phyloP scores from a whole-genome alignment of 2,888 invertebrate species.

The Melangyna quadrimaculata region DNA sequence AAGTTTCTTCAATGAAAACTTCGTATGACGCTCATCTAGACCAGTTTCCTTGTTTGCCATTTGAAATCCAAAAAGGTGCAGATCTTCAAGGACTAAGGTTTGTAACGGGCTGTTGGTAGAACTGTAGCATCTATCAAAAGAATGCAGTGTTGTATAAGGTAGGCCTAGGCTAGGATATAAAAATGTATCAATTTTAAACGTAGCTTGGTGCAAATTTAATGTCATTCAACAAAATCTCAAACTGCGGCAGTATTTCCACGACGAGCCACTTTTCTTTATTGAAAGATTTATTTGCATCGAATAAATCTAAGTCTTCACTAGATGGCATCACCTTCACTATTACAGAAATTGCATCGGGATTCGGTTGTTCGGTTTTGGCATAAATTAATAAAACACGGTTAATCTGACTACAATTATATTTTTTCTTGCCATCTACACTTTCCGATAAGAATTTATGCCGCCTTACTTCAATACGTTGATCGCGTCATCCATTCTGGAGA shows the following conservation, averaged over 20 bases:
- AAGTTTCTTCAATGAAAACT: slow-evolving; percentile 82
- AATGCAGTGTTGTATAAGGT: no score
- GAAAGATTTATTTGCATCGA: slow-evolving; percentile 80
- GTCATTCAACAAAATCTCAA: slow-evolving; percentile 79
- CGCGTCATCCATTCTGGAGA: slow-evolving; percentile 75
- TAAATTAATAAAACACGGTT: slow-evolving; percentile 74
- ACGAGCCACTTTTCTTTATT: slow-evolving; percentile 80
- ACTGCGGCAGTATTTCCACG: slow-evolving; percentile 78
- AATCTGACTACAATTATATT: slow-evolving; percentile 77
- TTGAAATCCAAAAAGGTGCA: slow-evolving; percentile 80
- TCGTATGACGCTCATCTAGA: slow-evolving; percentile 82
- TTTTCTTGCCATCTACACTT: slow-evolving; percentile 77
- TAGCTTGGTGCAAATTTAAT: slow-evolving; percentile 53
- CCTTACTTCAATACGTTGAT: slow-evolving; percentile 50
- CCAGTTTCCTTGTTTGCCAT: slow-evolving; percentile 82
- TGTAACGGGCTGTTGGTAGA: slow-evolving; percentile 75
- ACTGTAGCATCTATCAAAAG: slow-evolving; percentile 75
- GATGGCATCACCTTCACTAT: slow-evolving; percentile 75
- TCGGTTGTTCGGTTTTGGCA: neutral
- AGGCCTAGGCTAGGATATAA: neutral
- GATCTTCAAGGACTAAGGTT: slow-evolving; percentile 77
- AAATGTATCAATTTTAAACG: neutral
- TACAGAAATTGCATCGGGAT: slow-evolving; percentile 31
- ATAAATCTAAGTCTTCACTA: slow-evolving; percentile 73
- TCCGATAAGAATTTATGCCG: slow-evolving; percentile 72